Conservation (phyloP, 2,888 invertebrate genomes). For the Digitonthophagus gazella region DNA sequence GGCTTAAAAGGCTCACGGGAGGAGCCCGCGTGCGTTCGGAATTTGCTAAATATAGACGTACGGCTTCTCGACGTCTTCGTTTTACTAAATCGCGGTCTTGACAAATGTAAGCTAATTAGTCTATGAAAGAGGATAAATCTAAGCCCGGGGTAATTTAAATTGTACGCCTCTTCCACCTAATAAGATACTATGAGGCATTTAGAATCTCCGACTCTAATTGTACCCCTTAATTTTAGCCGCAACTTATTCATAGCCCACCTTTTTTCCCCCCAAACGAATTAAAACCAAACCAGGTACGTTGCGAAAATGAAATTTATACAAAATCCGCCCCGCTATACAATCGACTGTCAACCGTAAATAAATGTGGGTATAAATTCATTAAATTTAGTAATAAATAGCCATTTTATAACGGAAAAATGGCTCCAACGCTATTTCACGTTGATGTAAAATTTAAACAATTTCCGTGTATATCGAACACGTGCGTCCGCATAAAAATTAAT, state of each 20-base stretch:
- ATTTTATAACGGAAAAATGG: neutral
- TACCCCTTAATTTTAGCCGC: neutral
- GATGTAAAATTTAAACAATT: neutral
- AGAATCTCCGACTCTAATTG: constrained; percentile 11
- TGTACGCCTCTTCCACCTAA: constrained; percentile 11
- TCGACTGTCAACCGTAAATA: neutral
- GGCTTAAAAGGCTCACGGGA: neutral
- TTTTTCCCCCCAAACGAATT: neutral
- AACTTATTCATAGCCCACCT: neutral
- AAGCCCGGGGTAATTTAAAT: constrained; percentile 9
- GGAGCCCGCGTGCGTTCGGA: neutral
- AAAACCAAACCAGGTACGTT: neutral
- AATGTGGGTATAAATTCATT: neutral
- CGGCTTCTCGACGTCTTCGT: constrained; percentile 3
- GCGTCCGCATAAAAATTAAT: neutral
- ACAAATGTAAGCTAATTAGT: constrained; percentile 16
- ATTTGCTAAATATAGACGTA: constrained; percentile 9
- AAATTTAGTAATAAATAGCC: neutral
- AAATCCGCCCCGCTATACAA: neutral
- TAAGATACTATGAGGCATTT: constrained; percentile 7
- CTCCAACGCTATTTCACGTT: neutral
- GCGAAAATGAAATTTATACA: neutral
- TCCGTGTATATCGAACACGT: neutral
- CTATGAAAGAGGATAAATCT: constrained; percentile 9
- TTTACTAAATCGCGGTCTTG: constrained; percentile 14